Evolutionary conservation across 2,113 vertebrate genomes (phyloP).

Genomic region (Spea multiplicata): DNA sequence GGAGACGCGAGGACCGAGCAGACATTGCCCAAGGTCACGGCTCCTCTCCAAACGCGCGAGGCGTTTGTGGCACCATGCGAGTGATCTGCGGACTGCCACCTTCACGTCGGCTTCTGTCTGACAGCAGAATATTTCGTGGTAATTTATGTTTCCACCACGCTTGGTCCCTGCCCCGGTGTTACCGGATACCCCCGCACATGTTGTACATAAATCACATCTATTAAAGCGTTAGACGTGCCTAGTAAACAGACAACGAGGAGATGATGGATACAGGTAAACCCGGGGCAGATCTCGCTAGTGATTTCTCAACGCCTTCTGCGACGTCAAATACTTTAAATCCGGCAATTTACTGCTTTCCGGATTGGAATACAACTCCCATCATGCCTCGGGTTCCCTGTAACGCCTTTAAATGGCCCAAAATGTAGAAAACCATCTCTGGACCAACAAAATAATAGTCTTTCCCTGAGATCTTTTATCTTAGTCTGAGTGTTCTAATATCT

Average conservation of each 20-base stretch:
- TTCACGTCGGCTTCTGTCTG: constrained; percentile 1
- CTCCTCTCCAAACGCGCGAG: neutral
- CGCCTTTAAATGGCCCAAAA: no score
- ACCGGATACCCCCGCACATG: constrained; percentile 24
- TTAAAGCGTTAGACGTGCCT: constrained; percentile 4
- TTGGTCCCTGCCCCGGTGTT: neutral
- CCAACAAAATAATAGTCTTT: no score
- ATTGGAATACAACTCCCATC: no score
- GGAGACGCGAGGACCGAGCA: neutral
- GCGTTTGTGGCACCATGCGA: neutral
- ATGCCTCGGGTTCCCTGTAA: no score
- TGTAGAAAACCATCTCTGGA: no score
- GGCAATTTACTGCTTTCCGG: neutral
- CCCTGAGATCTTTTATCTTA: no score
- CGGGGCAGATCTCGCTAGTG: neutral
- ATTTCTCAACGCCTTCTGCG: neutral
- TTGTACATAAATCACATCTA: constrained; percentile 33
- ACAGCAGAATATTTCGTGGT: constrained; percentile 1
- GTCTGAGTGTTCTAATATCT: no score
- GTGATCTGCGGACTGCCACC: neutral
- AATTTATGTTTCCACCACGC: constrained; percentile 27
- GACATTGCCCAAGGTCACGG: constrained; percentile 7
- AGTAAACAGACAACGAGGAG: constrained; percentile 3
- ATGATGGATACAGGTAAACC: constrained; percentile 6
- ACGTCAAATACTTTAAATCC: neutral